Conservation (phyloP, 2,113 vertebrate genomes). For the Gopherus evgoodei region DNA sequence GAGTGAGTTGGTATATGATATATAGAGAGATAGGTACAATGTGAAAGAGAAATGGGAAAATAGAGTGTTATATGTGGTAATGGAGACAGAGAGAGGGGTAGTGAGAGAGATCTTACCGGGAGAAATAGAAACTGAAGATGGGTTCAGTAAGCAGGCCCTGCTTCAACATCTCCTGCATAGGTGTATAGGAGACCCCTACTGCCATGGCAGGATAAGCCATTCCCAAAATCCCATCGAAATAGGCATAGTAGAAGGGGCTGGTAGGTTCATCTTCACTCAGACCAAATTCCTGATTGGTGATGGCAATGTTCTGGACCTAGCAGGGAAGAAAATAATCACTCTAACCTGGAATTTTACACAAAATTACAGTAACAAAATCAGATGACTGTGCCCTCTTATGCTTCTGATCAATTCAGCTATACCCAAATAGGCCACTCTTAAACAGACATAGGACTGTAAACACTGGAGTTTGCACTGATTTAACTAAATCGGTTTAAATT, state of each 20-base stretch:
- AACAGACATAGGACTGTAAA: not conserved
- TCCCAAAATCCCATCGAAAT: conserved; percentile 80
- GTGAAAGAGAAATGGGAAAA: accelerated
- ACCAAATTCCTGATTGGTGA: conserved; percentile 83
- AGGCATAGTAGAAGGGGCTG: conserved; percentile 66
- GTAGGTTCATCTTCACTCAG: conserved; percentile 72
- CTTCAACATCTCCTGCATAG: conserved; percentile 65
- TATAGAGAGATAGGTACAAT: not conserved
- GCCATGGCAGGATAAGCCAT: conserved; percentile 71
- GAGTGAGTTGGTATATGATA: not conserved
- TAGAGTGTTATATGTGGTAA: accelerated
- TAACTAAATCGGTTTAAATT: not conserved
- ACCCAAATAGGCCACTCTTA: not conserved
- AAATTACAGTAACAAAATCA: accelerated
- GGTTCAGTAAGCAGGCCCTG: conserved; percentile 71
- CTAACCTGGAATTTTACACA: accelerated
- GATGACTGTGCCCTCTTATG: accelerated
- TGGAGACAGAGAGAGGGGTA: not conserved
- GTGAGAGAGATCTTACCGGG: conserved; percentile 18
- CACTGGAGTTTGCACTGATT: not conserved
- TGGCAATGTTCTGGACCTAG: conserved; percentile 78
- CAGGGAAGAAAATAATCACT: not conserved
- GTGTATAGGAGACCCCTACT: not conserved
- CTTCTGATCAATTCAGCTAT: not conserved
- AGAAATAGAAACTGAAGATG: conserved; percentile 79